A percentile compares a stretch with the other conserved stretches of the same genome.
These are phyloP conservation scores for Cisticola juncidis DNA, from an alignment of 2,113 vertebrate species.

Conservation along the genomic window DNA sequence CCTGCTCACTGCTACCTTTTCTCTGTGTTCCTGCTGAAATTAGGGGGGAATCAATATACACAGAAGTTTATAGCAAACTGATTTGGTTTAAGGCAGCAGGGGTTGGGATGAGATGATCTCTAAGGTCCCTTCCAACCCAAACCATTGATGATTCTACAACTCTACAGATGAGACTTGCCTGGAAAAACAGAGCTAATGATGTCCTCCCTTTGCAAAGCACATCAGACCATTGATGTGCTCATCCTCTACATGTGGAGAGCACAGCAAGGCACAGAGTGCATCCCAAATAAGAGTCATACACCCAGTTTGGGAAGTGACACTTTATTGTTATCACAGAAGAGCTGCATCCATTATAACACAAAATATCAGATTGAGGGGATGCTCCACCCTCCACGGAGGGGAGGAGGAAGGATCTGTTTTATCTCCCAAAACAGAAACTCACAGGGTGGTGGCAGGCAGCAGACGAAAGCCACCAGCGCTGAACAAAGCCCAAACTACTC, in stretches of 20 bases:
- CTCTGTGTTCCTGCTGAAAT: not conserved
- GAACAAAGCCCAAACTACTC: not conserved
- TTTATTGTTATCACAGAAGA: conserved; percentile 32
- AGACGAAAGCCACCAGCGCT: not conserved
- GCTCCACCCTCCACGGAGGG: not conserved
- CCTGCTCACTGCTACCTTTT: not conserved
- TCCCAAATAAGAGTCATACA: not conserved
- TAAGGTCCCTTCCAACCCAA: not conserved
- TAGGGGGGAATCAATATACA: not conserved
- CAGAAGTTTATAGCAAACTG: not conserved
- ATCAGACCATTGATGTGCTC: not conserved
- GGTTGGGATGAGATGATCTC: not conserved
- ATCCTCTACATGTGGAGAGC: not conserved
- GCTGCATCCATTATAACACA: not conserved
- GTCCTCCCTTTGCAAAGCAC: not conserved
- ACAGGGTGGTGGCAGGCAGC: not conserved
- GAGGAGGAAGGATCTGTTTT: not conserved
- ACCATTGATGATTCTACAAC: not conserved
- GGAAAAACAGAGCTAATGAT: not conserved
- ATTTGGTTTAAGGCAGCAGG: not conserved
- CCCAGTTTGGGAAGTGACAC: not conserved
- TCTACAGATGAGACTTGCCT: not conserved
- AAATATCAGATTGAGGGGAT: not conserved
- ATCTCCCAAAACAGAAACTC: not conserved
- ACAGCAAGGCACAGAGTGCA: not conserved